Evolutionary conservation across 92 coral and sea anemone genomes (phyloP).

Genomic region (Porites divaricata): DNA sequence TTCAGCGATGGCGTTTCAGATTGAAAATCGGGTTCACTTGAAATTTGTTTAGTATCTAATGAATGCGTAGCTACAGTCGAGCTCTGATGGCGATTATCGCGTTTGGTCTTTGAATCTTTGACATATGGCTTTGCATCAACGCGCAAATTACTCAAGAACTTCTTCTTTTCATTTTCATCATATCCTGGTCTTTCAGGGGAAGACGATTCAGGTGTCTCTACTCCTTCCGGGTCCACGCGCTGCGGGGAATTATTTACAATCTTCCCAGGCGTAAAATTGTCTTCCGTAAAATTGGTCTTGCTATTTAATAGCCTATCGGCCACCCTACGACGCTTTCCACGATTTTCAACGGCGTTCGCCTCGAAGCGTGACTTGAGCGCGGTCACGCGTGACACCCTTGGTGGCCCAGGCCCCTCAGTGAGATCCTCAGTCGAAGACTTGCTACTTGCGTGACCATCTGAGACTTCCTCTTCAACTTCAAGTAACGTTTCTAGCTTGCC

Average conservation of each 20-base stretch:
- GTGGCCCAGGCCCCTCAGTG: slow-evolving; percentile 45
- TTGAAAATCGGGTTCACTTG: not conserved
- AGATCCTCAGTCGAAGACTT: slow-evolving; percentile 54
- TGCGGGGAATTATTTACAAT: not conserved
- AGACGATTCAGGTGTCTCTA: not conserved
- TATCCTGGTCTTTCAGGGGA: not conserved
- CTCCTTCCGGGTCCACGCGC: slow-evolving; percentile 31
- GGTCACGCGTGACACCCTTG: slow-evolving; percentile 45
- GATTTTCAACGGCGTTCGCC: not conserved
- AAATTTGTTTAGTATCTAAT: not conserved
- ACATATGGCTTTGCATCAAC: not conserved
- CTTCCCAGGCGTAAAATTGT: not conserved
- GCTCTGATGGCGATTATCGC: not conserved
- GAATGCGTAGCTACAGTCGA: not conserved
- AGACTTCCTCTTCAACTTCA: slow-evolving; percentile 77
- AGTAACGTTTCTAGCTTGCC: slow-evolving; percentile 71
- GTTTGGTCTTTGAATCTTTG: not conserved
- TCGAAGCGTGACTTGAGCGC: slow-evolving; percentile 34
- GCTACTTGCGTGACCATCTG: slow-evolving; percentile 42
- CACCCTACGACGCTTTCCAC: not conserved
- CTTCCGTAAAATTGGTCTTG: not conserved
- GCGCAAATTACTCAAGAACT: not conserved
- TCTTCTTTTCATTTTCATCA: not conserved
- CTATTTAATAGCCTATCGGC: not conserved
- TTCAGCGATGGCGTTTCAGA: not conserved